Conservation (phyloP, 2,797 vertebrate species). For the Lepus townsendii region DNA sequence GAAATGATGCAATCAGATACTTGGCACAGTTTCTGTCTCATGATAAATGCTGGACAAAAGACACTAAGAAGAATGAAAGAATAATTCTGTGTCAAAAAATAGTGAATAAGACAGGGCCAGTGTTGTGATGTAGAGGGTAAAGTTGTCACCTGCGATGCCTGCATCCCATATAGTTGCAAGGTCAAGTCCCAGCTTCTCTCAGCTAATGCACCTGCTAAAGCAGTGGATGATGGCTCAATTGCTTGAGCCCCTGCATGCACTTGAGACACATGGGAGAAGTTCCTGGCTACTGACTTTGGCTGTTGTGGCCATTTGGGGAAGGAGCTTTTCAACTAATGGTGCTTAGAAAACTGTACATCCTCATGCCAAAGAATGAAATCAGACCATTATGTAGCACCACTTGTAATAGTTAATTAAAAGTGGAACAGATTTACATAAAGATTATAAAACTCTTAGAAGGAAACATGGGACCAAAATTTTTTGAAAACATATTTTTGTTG, state of each 20-base stretch:
- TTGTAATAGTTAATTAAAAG: neutral
- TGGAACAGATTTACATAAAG: neutral
- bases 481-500: neutral
- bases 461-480: neutral
- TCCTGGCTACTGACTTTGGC: too few relatives aligned
- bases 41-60: neutral
- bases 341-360: neutral
- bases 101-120: neutral
- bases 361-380: neutral
- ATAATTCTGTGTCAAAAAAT: neutral
- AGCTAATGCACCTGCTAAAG: too few relatives aligned
- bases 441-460: neutral
- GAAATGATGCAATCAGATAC: neutral
- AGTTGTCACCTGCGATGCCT: too few relatives aligned
- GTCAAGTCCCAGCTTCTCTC: too few relatives aligned
- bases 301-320: neutral
- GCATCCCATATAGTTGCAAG: too few relatives aligned
- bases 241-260: too few relatives aligned
- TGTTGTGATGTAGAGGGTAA: too few relatives aligned
- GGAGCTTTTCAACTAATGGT: neutral
- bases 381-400: neutral
- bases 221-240: too few relatives aligned
- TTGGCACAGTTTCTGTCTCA: neutral
- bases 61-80: neutral
- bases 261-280: too few relatives aligned